A percentile compares a stretch with the other conserved stretches of the same genome.
Evolutionary conservation across 2,113 vertebrate genomes (phyloP).

Genomic region (Hipposideros armiger): DNA sequence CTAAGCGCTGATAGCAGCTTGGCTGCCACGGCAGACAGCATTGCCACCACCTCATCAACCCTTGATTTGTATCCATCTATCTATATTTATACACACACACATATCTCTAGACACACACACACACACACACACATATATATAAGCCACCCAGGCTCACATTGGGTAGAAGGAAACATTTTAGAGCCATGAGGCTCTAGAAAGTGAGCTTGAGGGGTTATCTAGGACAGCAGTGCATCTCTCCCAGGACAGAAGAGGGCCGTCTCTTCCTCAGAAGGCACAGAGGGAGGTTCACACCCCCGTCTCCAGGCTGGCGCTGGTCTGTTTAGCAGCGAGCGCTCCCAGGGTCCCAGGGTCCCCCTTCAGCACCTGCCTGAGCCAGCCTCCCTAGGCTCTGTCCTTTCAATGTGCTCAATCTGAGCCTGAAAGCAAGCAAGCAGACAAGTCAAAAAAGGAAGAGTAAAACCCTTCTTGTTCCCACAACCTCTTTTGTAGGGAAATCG

Average conservation of each 20-base stretch:
- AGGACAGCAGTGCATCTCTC: not conserved
- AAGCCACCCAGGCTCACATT: not conserved
- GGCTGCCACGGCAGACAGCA: not conserved
- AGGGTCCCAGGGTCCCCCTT: not conserved
- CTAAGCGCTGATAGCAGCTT: not conserved
- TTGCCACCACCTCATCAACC: fast-evolving
- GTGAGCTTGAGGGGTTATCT: not conserved
- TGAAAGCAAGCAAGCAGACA: not conserved
- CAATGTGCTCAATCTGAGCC: not conserved
- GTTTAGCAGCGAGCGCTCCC: not conserved
- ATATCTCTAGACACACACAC: not conserved
- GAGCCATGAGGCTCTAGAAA: not conserved
- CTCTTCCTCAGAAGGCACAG: not conserved
- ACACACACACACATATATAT: not conserved
- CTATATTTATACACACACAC: not conserved
- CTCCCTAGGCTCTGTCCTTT: not conserved
- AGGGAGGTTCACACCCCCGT: not conserved
- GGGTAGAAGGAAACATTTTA: not conserved
- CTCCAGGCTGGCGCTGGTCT: too few species aligned
- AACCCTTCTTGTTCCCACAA: not conserved
- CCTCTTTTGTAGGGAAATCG: not conserved
- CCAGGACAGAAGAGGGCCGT: not conserved
- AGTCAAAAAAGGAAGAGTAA: not conserved
- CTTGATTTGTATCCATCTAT: not conserved
- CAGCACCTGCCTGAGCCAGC: not conserved